Evolutionary conservation across 1,140 invertebrate genomes (phyloP).

Genomic region (Bombus terrestris): DNA sequence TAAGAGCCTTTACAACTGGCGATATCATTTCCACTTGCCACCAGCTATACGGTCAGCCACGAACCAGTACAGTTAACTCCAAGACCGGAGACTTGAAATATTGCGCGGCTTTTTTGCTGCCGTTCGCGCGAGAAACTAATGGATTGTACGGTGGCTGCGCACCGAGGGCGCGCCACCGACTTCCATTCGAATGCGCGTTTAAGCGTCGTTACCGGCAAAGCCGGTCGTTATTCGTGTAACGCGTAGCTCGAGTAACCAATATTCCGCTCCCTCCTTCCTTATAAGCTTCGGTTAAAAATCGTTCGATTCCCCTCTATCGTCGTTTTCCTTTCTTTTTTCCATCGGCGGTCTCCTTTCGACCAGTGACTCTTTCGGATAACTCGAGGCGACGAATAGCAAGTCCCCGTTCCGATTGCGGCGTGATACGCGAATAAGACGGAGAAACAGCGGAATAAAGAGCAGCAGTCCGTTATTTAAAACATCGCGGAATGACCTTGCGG

Average conservation of each 20-base stretch:
- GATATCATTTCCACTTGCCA: conserved; percentile 49
- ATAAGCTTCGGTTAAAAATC: too few species aligned
- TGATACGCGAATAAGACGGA: too few species aligned
- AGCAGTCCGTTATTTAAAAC: conserved; percentile 20
- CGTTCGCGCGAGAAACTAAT: conserved; percentile 46
- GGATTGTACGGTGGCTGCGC: conserved; percentile 29
- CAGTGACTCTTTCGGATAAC: neutral
- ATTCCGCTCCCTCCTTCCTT: neutral
- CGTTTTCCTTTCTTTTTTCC: neutral
- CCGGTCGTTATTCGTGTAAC: conserved; percentile 7
- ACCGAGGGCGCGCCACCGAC: conserved; percentile 16
- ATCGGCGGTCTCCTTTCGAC: neutral
- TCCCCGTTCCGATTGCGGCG: neutral
- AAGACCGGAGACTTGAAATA: conserved; percentile 19
- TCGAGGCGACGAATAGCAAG: neutral
- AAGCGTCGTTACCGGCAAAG: conserved; percentile 8
- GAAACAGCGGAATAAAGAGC: neutral
- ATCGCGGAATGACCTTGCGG: conserved; percentile 8
- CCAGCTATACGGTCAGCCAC: neutral
- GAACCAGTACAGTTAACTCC: conserved; percentile 54
- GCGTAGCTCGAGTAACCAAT: neutral
- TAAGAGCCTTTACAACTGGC: neutral
- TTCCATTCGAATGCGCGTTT: conserved; percentile 7
- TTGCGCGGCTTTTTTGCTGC: conserved; percentile 36
- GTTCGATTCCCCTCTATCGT: neutral